These are phyloP conservation scores for Spilosoma lubricipeda DNA, from an alignment of 2,888 invertebrate genomes.

Conservation along the genomic window DNA sequence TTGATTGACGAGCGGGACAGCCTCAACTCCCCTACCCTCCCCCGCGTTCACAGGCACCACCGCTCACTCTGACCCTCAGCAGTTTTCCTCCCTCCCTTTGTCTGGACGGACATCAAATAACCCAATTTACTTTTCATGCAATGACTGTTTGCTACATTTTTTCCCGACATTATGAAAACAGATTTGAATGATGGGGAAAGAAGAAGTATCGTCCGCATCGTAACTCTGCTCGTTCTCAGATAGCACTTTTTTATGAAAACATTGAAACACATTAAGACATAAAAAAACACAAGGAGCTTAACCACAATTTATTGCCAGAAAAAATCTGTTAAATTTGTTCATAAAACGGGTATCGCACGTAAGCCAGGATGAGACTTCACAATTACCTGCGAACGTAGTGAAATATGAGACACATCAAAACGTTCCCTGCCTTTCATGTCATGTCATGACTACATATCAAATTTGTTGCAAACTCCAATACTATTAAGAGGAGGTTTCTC, in stretches of 20 bases:
- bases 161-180: conserved; percentile 59
- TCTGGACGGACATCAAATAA: conserved; percentile 39
- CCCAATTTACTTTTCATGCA: conserved; percentile 58
- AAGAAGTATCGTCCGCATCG: conserved; percentile 1
- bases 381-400: conserved; percentile 1
- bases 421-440: neutral
- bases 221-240: neutral
- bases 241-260: conserved; percentile 11
- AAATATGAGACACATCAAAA: conserved; percentile 2
- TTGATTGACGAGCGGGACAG: conserved; percentile 44
- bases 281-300: conserved; percentile 8
- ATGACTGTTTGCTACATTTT: conserved; percentile 59
- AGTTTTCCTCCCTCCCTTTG: neutral
- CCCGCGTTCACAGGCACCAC: neutral
- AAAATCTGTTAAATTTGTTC: conserved; percentile 20
- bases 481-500: no score
- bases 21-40: neutral
- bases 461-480: neutral
- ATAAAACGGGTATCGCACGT: conserved; percentile 18
- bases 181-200: conserved; percentile 50
- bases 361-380: neutral
- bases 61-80: neutral
- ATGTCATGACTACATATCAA: neutral
- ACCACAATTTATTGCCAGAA: conserved; percentile 16
- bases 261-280: conserved; percentile 12